Conservation (phyloP, 2,888 invertebrate genomes). For the Hetaerina titia region DNA sequence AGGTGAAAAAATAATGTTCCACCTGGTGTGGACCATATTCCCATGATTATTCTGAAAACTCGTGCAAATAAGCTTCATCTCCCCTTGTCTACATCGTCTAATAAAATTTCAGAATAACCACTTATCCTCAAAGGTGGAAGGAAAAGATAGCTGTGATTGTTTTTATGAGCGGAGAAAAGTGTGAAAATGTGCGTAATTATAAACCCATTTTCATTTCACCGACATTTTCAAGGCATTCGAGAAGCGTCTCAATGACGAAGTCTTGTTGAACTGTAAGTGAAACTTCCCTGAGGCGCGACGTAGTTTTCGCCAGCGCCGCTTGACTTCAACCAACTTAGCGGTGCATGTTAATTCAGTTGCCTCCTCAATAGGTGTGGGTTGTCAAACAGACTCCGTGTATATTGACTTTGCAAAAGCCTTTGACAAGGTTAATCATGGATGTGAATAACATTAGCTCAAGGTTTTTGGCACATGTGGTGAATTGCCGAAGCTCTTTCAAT, state of each 20-base stretch:
- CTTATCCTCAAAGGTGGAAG: no score
- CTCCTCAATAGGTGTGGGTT: neutral
- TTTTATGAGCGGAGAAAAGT: no score
- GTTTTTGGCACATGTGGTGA: neutral
- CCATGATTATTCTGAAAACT: no score
- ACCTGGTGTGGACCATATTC: no score
- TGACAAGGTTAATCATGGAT: neutral
- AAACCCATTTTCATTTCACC: neutral
- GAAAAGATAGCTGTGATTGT: no score
- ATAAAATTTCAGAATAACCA: no score
- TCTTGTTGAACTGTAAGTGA: neutral
- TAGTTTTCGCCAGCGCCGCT: neutral
- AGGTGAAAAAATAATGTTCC: no score
- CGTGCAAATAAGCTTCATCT: no score
- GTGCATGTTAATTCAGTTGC: neutral
- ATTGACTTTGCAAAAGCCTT: neutral
- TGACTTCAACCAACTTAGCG: neutral
- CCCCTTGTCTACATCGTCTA: no score
- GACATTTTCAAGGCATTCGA: neutral
- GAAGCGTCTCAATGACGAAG: neutral
- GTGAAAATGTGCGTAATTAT: neutral
- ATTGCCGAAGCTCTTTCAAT: neutral
- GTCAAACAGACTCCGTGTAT: neutral
- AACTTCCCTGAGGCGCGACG: neutral
- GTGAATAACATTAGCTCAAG: neutral